Conservation (phyloP, 2,888 invertebrate species). For the Deilephila elpenor region DNA sequence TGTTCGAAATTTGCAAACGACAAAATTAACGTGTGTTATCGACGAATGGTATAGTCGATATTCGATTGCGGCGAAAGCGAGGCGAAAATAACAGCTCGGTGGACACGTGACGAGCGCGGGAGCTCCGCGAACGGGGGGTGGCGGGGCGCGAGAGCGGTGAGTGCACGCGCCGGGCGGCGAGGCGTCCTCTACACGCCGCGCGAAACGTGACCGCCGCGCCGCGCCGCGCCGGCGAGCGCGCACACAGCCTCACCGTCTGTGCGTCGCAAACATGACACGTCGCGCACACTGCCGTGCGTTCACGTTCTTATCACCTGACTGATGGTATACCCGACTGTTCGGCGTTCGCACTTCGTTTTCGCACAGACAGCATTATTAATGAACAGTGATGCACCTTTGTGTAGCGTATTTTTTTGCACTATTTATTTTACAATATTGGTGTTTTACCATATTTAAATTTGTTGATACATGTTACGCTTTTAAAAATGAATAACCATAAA, state of each 20-base stretch:
- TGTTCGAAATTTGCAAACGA: conserved; percentile 5
- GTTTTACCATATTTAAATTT: no score
- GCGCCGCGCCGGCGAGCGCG: conserved; percentile 61
- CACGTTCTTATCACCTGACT: conserved; percentile 58
- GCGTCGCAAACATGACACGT: neutral
- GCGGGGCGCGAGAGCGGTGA: conserved; percentile 39
- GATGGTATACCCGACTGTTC: neutral
- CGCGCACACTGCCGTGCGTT: conserved; percentile 39
- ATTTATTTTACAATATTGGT: no score
- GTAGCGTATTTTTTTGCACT: neutral
- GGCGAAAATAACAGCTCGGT: conserved; percentile 63
- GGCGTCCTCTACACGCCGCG: conserved; percentile 73
- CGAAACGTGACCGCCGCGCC: conserved; percentile 80
- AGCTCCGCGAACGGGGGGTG: conserved; percentile 38
- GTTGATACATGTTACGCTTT: no score
- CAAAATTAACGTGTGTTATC: conserved; percentile 39
- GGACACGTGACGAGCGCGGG: conserved; percentile 55
- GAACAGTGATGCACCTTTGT: neutral
- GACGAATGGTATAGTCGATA: conserved; percentile 44
- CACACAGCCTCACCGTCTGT: conserved; percentile 26
- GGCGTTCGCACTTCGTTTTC: neutral
- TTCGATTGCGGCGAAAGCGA: conserved; percentile 66
- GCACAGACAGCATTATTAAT: neutral
- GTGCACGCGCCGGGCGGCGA: conserved; percentile 59
- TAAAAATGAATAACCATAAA: no score